These are phyloP conservation scores for Coranthus polyacanthus DNA, from an alignment of 2,797 vertebrate species.

Conservation along the genomic window DNA sequence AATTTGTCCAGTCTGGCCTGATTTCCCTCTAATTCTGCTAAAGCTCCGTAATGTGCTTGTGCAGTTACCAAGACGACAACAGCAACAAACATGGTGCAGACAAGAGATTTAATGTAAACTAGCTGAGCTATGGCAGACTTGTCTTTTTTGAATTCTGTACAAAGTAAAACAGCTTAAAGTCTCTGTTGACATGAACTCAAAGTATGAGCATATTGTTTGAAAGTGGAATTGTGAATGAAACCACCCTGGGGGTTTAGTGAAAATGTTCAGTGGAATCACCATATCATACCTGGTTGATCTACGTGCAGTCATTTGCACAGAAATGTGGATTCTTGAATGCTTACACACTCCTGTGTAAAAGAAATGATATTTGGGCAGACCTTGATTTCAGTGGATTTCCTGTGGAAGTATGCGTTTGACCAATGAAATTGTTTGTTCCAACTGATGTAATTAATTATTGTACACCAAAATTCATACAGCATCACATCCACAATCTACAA, in stretches of 20 bases:
- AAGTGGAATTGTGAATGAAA: neutral
- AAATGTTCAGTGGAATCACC: neutral
- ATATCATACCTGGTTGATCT: neutral
- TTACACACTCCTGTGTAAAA: no score
- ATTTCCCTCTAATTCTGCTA: neutral
- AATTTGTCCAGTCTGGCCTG: neutral
- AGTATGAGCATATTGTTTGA: neutral
- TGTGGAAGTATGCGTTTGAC: no score
- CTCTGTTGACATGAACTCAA: slow-evolving; percentile 11
- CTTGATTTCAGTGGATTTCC: no score
- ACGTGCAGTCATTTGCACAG: no score
- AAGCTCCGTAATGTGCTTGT: slow-evolving; percentile 7
- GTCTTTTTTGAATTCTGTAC: neutral
- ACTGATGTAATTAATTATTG: no score
- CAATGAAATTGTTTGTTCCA: no score
- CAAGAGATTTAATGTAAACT: slow-evolving; percentile 3
- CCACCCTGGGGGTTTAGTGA: neutral
- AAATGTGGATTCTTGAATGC: no score
- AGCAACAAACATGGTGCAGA: neutral
- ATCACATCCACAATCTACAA: no score
- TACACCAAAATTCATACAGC: no score
- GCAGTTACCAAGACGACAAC: neutral
- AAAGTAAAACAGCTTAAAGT: neutral
- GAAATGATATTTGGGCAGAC: no score
- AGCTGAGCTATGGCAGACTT: neutral